A percentile compares a stretch with the other conserved stretches of the same genome.
These are phyloP conservation scores for Cryptotermes secundus DNA, from an alignment of 1,140 invertebrate genomes.

Conservation along the genomic window DNA sequence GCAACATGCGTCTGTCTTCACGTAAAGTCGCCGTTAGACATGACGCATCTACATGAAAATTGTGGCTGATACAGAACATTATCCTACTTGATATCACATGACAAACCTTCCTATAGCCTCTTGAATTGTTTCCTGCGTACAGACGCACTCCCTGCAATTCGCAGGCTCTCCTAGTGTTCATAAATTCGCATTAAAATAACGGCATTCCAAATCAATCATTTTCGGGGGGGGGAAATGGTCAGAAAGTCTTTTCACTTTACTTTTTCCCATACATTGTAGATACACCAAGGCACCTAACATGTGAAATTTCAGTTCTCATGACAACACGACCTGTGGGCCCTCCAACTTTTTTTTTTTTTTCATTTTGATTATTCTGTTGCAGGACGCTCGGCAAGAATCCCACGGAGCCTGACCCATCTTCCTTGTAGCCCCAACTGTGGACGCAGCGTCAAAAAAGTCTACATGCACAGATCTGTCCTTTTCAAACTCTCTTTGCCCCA, in stretches of 20 bases:
- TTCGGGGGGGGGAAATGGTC: background rate
- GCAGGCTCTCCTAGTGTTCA: too few relatives aligned
- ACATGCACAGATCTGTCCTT: background rate
- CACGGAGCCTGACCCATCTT: constrained; percentile 1
- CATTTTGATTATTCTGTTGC: background rate
- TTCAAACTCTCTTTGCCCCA: background rate
- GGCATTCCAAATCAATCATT: too few relatives aligned
- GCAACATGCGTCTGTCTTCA: too few relatives aligned
- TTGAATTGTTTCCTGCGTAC: too few relatives aligned
- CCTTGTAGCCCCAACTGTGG: background rate
- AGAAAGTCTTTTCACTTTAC: background rate
- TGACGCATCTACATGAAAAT: too few relatives aligned
- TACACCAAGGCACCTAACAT: background rate
- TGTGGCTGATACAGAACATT: too few relatives aligned
- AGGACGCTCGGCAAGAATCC: background rate
- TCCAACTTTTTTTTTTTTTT: background rate
- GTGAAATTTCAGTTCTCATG: constrained; percentile 6
- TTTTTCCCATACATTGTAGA: background rate
- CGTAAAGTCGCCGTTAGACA: too few relatives aligned
- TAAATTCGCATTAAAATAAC: too few relatives aligned
- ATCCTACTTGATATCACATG: too few relatives aligned
- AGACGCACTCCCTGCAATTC: too few relatives aligned
- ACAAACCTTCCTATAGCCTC: too few relatives aligned
- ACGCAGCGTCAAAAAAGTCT: background rate
- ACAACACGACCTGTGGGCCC: background rate